phyloP scores from a whole-genome alignment of 2,888 invertebrate genomes.

The Caenorhabditis auriculariae region DNA sequence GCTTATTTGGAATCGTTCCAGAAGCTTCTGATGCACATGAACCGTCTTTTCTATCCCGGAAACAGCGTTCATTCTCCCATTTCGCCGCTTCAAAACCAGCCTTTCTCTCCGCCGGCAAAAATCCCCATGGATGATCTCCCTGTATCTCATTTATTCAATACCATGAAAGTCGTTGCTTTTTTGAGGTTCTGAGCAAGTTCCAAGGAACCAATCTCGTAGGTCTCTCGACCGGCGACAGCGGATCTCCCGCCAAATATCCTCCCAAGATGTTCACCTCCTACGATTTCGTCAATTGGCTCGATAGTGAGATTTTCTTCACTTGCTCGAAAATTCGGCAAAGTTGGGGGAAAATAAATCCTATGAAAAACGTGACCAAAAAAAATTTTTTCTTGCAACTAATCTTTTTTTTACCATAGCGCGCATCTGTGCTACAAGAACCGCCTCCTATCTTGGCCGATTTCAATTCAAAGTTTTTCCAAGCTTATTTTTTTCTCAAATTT shows the following conservation, averaged over 20 bases:
- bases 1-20: too few species aligned
- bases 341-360: too few species aligned
- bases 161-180: too few species aligned
- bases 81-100: too few species aligned
- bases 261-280: constrained; percentile 41
- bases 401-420: too few species aligned
- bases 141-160: too few species aligned
- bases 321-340: too few species aligned
- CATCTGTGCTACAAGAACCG: background rate
- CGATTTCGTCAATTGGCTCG: constrained; percentile 43
- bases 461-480: background rate
- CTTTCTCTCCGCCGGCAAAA: too few species aligned
- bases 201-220: constrained; percentile 1
- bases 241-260: constrained; percentile 2
- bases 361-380: too few species aligned
- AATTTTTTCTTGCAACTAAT: too few species aligned
- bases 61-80: too few species aligned
- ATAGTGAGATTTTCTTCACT: background rate
- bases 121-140: too few species aligned
- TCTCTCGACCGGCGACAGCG: background rate
- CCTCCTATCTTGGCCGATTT: background rate
- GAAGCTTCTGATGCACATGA: constrained; percentile 17
- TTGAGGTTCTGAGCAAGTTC: constrained; percentile 7
- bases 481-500: background rate
- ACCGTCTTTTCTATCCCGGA: constrained; percentile 9